phyloP scores from a whole-genome alignment of 2,113 vertebrate species.

The Hydropotes inermis region DNA sequence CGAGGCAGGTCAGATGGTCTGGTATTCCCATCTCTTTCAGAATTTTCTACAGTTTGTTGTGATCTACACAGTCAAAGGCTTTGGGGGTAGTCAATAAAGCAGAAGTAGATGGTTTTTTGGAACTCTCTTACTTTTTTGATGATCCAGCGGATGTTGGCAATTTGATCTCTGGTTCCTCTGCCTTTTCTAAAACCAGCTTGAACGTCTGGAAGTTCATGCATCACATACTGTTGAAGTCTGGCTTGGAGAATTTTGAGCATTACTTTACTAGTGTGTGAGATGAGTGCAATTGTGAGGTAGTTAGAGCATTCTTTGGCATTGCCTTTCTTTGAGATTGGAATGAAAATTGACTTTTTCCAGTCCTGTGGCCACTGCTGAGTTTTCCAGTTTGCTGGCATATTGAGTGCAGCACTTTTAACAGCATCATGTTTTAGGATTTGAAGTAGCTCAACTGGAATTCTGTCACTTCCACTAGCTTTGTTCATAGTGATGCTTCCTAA shows the following conservation, averaged over 20 bases:
- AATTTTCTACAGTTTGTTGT: not conserved
- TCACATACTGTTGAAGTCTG: not conserved
- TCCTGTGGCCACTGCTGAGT: not conserved
- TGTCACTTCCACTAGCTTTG: not conserved
- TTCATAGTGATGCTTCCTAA: not conserved
- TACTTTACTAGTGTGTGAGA: not conserved
- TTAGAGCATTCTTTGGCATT: not conserved
- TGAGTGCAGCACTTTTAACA: not conserved
- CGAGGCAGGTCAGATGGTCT: not conserved
- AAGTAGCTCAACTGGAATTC: not conserved
- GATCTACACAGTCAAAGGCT: not conserved
- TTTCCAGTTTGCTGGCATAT: not conserved
- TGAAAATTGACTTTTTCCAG: not conserved
- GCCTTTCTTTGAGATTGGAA: not conserved
- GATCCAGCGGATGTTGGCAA: rapidly evolving
- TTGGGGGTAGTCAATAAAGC: not conserved
- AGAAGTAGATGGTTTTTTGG: not conserved
- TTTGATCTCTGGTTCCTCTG: not conserved
- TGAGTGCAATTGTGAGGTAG: not conserved
- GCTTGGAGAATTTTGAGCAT: not conserved
- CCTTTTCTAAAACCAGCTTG: not conserved
- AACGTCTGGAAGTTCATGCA: not conserved
- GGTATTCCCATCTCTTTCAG: not conserved
- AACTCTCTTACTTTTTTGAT: not conserved
- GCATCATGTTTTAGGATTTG: not conserved